These are phyloP conservation scores for Charadrius vociferus DNA, from an alignment of 2,113 vertebrate species.

Conservation along the genomic window DNA sequence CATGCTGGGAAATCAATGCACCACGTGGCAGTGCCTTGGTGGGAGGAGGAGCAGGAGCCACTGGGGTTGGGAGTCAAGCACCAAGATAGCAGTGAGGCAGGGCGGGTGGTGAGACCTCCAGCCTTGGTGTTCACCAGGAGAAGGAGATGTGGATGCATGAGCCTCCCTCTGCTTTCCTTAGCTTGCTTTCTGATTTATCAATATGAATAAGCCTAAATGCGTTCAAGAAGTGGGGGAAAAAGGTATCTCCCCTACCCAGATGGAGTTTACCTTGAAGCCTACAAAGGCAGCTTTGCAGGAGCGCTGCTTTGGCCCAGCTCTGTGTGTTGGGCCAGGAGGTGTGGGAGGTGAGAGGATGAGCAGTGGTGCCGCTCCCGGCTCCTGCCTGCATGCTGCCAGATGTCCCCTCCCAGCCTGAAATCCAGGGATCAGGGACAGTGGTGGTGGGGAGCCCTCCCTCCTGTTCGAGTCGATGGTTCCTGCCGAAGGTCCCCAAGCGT, in stretches of 20 bases:
- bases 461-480: fast-evolving
- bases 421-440: neutral
- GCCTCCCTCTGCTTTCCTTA: neutral
- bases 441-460: neutral
- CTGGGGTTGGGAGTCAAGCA: neutral
- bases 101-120: neutral
- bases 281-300: neutral
- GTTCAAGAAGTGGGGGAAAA: neutral
- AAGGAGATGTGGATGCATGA: neutral
- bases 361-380: neutral
- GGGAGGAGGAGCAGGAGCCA: neutral
- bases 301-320: fast-evolving
- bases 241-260: neutral
- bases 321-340: fast-evolving
- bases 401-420: fast-evolving
- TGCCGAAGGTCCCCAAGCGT: neutral
- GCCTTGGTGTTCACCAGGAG: neutral
- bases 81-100: neutral
- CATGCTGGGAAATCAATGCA: neutral
- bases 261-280: neutral
- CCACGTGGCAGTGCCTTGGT: fast-evolving
- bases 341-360: neutral
- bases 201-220: neutral
- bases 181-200: neutral
- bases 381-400: neutral